Evolutionary conservation across 2,888 invertebrate species (phyloP).

Genomic region (Clepsis dumicolana): DNA sequence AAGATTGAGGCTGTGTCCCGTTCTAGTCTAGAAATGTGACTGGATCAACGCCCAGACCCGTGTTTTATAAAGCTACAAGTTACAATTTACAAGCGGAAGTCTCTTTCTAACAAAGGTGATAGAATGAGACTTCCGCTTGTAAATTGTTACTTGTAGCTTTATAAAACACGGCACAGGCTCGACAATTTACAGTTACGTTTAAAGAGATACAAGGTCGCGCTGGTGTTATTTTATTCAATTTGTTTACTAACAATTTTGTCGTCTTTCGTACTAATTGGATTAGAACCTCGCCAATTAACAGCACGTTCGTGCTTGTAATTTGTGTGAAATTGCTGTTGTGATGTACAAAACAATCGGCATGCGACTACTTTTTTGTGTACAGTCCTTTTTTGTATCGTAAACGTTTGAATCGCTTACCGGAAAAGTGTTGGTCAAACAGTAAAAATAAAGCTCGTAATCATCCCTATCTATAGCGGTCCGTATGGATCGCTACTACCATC

Average conservation of each 20-base stretch:
- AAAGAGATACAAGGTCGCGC: conserved; percentile 17
- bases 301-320: background rate
- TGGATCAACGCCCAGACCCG: conserved; percentile 47
- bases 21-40: conserved; percentile 44
- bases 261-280: background rate
- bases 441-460: too few species aligned
- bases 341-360: background rate
- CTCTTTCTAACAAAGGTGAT: too few species aligned
- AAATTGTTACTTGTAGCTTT: too few species aligned
- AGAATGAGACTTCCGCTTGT: too few species aligned
- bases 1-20: conserved; percentile 47
- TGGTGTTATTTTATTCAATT: background rate
- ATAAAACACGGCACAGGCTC: too few species aligned
- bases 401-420: too few species aligned
- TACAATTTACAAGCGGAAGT: too few species aligned
- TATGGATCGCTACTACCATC: too few species aligned
- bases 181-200: conserved; percentile 23
- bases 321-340: background rate
- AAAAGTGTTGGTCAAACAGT: too few species aligned
- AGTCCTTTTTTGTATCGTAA: background rate
- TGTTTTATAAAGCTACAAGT: too few species aligned
- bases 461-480: too few species aligned
- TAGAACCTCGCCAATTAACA: background rate
- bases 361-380: background rate
- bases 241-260: conserved; percentile 8